Base-by-base conservation (phyloP, 1,140 invertebrate genomes). In the Achroia grisella region DNA sequence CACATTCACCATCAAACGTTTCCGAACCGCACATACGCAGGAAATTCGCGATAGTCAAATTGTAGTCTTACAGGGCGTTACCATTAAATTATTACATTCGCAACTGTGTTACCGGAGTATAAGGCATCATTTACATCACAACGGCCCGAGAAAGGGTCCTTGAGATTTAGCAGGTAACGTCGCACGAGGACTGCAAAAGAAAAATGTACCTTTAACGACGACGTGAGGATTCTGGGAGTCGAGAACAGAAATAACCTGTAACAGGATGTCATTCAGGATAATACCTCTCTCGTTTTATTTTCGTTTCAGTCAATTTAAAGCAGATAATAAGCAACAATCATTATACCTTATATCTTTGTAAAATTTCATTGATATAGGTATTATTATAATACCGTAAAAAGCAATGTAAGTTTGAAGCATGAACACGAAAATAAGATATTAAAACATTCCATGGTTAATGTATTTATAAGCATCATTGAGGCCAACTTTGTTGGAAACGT, bases 41-140 rank as follows among this genome's bases (percentile, higher is more conserved):
- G 73, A 82, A 82, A 80, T 84, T 80, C 76, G 76, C 76, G 80
- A 82, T 84, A 84, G 80, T 84, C 80, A 84, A 84, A 84, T 84
- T 84, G 76, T 82, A 84, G 80, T 80, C 77, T 82, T 81, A 81
- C 75, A 54, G 67, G 65, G 77, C 58, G 63, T 71, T 71, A 58
- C 61, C 65, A 75, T 80, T 79, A 79, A 74, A 81, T 85, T 79
- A 85, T 81, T 74, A 79, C 73, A 78, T 78, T 85, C 70, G 57
- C 74, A 72, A 74, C 81, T 81, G 70, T 85, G 70, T 73, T 72
- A 56, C 78, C 42, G 50, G 51, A 51, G 60, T 71, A 76, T 76
- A 81, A 78, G 75, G 74, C 69, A 62, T 59, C 61, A 74, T 84
- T 84, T 82, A 64, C 66, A 68, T 79, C 73, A 81, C 66, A 58